These are phyloP conservation scores for Selenia dentaria DNA, from an alignment of 2,888 invertebrate species.

Conservation along the genomic window DNA sequence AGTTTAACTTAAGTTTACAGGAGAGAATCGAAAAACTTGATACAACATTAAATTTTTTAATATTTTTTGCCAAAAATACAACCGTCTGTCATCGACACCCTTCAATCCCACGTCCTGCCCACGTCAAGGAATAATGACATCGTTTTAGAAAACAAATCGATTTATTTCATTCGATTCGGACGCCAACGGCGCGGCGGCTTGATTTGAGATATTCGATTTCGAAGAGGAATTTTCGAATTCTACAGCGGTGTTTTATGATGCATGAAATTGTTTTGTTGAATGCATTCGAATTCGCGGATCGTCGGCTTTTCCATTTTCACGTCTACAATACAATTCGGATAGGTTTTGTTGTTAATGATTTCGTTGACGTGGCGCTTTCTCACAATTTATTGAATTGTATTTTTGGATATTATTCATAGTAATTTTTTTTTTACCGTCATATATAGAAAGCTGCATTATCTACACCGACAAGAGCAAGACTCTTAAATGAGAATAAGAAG, in stretches of 20 bases:
- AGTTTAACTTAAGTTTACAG: no score
- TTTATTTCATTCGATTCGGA: slow-evolving; percentile 80
- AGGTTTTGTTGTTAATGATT: slow-evolving; percentile 68
- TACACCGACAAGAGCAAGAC: no score
- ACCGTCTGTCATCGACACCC: slow-evolving; percentile 55
- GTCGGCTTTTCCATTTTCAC: slow-evolving; percentile 78
- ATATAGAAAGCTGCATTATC: no score
- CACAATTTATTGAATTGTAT: slow-evolving; percentile 42
- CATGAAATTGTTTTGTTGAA: slow-evolving; percentile 80
- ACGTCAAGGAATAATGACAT: slow-evolving; percentile 71
- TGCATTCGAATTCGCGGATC: slow-evolving; percentile 56
- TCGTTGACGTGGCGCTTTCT: slow-evolving; percentile 52
- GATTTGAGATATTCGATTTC: slow-evolving; percentile 65
- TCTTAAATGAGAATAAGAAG: no score
- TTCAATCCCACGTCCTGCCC: slow-evolving; percentile 66
- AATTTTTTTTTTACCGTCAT: neutral
- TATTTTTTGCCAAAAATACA: slow-evolving; percentile 46
- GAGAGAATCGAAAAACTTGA: no score
- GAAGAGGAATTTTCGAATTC: slow-evolving; percentile 57
- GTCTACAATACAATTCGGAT: slow-evolving; percentile 69
- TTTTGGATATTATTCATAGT: neutral
- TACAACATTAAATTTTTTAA: slow-evolving; percentile 22
- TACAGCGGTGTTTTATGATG: slow-evolving; percentile 75
- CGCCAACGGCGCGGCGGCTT: slow-evolving; percentile 51
- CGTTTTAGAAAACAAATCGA: slow-evolving; percentile 78